These are phyloP conservation scores for Xylota segnis DNA, from an alignment of 2,888 invertebrate species.

Conservation along the genomic window DNA sequence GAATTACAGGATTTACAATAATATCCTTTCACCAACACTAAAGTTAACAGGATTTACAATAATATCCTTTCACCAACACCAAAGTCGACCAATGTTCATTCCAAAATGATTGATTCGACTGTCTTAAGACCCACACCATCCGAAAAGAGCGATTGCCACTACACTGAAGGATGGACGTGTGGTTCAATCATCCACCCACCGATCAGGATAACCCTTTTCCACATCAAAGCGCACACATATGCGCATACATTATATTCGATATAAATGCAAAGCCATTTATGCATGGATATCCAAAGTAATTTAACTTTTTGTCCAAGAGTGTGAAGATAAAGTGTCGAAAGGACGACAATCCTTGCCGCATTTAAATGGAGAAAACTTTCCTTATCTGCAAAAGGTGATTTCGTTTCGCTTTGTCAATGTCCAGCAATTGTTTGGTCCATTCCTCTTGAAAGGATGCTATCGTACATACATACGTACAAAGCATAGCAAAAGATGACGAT, in stretches of 20 bases:
- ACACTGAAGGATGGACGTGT: background rate
- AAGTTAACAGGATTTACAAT: no score
- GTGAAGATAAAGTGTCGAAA: constrained; percentile 76
- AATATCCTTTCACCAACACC: background rate
- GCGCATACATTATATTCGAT: constrained; percentile 66
- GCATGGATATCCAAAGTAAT: constrained; percentile 72
- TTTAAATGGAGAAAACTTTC: constrained; percentile 60
- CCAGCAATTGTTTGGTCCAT: constrained; percentile 67
- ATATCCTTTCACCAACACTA: background rate
- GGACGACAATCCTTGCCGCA: constrained; percentile 55
- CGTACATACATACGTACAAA: constrained; percentile 18
- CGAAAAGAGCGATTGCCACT: constrained; percentile 59
- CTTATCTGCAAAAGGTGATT: constrained; percentile 72
- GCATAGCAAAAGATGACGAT: constrained; percentile 68
- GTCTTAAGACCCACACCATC: constrained; percentile 26
- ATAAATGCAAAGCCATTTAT: constrained; percentile 72
- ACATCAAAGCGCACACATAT: constrained; percentile 37
- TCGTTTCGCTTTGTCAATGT: constrained; percentile 75
- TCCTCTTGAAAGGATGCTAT: constrained; percentile 36
- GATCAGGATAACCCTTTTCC: constrained; percentile 28
- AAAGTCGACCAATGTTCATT: constrained; percentile 4
- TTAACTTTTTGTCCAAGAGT: constrained; percentile 74
- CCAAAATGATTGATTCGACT: constrained; percentile 63
- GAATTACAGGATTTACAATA: background rate
- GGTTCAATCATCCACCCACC: background rate